These are phyloP conservation scores for Dendrophyllia cribrosa DNA, from an alignment of 64 coral and sea anemone species.

Conservation along the genomic window DNA sequence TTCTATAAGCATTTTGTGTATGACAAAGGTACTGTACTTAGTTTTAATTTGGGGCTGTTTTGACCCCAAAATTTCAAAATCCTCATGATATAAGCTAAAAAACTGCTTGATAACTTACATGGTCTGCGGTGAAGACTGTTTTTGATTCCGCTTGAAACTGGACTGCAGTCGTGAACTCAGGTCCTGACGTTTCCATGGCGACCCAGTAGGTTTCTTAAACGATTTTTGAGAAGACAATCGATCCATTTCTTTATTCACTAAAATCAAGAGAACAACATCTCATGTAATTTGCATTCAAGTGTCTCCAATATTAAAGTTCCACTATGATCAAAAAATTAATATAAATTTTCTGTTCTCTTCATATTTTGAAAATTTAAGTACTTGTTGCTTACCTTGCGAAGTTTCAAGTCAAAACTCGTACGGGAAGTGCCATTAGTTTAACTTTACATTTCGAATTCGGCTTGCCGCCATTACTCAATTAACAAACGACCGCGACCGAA, in stretches of 20 bases:
- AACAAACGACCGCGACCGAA: too few relatives aligned
- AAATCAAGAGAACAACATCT: not conserved
- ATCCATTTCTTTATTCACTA: conserved; percentile 87
- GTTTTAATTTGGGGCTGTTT: too few relatives aligned
- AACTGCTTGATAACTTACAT: conserved; percentile 17
- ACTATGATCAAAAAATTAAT: not conserved
- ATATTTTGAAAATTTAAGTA: too few relatives aligned
- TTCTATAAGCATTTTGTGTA: too few relatives aligned
- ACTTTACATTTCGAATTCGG: too few relatives aligned
- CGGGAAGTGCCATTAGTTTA: too few relatives aligned
- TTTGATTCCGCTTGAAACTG: conserved; percentile 70
- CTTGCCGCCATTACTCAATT: too few relatives aligned
- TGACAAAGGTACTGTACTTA: too few relatives aligned
- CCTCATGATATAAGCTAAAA: not conserved
- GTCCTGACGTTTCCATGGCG: conserved; percentile 62
- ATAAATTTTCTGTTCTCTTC: too few relatives aligned
- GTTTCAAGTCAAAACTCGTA: too few relatives aligned
- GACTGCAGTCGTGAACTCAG: conserved; percentile 14
- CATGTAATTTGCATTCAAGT: not conserved
- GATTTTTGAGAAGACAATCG: conserved; percentile 55
- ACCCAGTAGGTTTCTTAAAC: conserved; percentile 58
- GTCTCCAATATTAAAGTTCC: not conserved
- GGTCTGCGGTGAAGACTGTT: conserved; percentile 70
- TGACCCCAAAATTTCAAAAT: too few relatives aligned
- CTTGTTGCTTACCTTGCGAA: too few relatives aligned